Base-by-base conservation (phyloP, 2,113 vertebrate species). In the Mungos mungo region DNA sequence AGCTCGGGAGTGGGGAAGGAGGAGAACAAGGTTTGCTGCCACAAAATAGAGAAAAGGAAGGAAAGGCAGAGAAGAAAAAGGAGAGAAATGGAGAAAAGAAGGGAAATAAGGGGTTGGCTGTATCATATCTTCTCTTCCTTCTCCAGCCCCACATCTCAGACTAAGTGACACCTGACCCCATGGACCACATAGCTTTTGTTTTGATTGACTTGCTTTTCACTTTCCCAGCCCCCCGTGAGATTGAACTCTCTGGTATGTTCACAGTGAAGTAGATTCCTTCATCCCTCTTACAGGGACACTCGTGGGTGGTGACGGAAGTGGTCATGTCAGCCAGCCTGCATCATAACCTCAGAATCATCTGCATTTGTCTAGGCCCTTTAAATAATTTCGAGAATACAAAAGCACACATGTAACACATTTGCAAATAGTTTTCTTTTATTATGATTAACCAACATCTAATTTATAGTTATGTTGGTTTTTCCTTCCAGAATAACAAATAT, bases 391-490 rank as follows among this genome's bases (percentile, higher is more conserved):
- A 27, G 66, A 88, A 47, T 45, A 50, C 27, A 33, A 16, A 65
- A 68, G 52, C 29, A 54, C 29, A 52, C 6, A 5, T 16, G 47
- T 66, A 41, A n/a, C 18, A 60, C 19, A 25, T 88, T 88, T 38
- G 88, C 47, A 47, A 69, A 50, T 2, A 72, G 7, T 82, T 93
- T 88, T 94, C 29, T 87, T 54, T 92, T 69, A 65, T 87, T 71
- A 12, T 21, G 60, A 31, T 38, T 85, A 88, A 72, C 71, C 9
- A 33, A 50, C n/a, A n/a, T 88, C 35, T 72, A 13, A 68, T 68
- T 71, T 83, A 84, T 54, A 68, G 9, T 68, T 90, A 25, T 76
- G 35, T 35, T 90, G 16, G 65, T 33, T 74, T n/a, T 38, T 15
- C 14, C 19, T n/a, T 31, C 33, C n/a, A 31, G 76, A 86, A 84